Evolutionary conservation across 2,888 invertebrate genomes (phyloP), one percentile per base, ranked within the genome.

Genomic region (Loripinus fragilis): DNA sequence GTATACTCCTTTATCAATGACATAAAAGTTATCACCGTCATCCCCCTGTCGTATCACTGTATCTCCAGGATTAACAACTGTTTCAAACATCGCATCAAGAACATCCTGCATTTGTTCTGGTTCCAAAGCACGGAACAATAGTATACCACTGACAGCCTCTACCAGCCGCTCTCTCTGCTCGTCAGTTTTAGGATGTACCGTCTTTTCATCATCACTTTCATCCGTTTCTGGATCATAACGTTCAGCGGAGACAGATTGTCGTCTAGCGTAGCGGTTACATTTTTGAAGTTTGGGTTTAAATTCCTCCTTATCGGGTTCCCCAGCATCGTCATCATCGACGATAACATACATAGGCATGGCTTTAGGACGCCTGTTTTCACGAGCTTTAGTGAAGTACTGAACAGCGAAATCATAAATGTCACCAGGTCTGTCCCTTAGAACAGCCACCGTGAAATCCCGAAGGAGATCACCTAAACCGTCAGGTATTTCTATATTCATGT

Each of bases 1-100:
- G 80, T 91, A 93, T 7, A 87, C 82, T n/a, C 93, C 94, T 3
- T 80, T 88, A 80, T 93, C 93, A 38, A 94, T 93, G 79, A 94
- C 93, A 85, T 94, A 94, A 83, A 94, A 94, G 83, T 94, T 93
- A 78, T 94, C 94, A 0, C 94, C 94, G 81, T 93, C 93, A 76
- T 93, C 93, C 0, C 93, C 94, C 76, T 93, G 93, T 50, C 84
- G 82, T 41, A 94, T 94, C 20, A 94, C 91, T 68, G 88, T 88
- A 73, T 93, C 92, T 0, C 91, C 93, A 3, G 91, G 89, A 25
- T 88, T 81, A 3, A 93, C 93, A 65, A 88, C 85, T 35, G 88
- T 89, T 80, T 93, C 93, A 79, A 92, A 92, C 94, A 94, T 94
- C 77, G 94, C 93, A 85, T 94, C 93, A 20, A 94, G 88, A 15